Evolutionary conservation across 1,140 invertebrate genomes (phyloP).

Genomic region (Aleiodes sp.): DNA sequence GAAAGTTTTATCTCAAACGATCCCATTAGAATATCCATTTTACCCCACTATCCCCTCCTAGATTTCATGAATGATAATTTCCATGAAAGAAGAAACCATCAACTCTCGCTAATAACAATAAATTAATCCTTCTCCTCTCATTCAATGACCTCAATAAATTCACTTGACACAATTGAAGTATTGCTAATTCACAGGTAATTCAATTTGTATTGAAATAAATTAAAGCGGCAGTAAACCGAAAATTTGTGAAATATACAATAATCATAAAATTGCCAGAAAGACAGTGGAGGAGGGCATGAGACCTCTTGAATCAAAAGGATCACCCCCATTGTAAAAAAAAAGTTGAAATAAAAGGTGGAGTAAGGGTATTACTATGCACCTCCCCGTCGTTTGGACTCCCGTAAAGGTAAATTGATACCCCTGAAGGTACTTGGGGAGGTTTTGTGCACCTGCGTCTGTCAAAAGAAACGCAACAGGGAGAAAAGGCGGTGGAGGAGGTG

Average conservation of each 20-base stretch:
- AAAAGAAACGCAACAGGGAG: neutral
- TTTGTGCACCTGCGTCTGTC: conserved; percentile 28
- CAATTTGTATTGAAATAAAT: no score
- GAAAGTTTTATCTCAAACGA: no score
- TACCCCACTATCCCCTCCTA: no score
- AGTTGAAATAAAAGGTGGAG: conserved; percentile 3
- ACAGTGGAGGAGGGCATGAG: neutral
- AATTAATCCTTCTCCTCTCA: no score
- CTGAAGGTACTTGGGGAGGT: neutral
- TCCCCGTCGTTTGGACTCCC: conserved; percentile 26
- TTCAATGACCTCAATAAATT: no score
- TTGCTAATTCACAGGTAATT: no score
- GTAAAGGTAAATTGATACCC: conserved; percentile 29
- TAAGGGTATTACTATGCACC: conserved; percentile 21
- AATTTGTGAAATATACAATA: neutral
- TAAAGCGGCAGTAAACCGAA: no score
- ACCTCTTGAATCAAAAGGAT: conserved; percentile 8
- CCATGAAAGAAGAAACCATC: no score
- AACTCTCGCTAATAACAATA: no score
- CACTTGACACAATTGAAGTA: no score
- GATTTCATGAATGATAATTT: no score
- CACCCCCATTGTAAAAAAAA: conserved; percentile 6
- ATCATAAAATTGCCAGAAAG: neutral
- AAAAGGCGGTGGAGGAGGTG: neutral
- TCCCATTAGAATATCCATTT: no score